A percentile compares a stretch with the other conserved stretches of the same genome.
Evolutionary conservation across 1,140 invertebrate species (phyloP).

Genomic region (Drosophila sechellia): DNA sequence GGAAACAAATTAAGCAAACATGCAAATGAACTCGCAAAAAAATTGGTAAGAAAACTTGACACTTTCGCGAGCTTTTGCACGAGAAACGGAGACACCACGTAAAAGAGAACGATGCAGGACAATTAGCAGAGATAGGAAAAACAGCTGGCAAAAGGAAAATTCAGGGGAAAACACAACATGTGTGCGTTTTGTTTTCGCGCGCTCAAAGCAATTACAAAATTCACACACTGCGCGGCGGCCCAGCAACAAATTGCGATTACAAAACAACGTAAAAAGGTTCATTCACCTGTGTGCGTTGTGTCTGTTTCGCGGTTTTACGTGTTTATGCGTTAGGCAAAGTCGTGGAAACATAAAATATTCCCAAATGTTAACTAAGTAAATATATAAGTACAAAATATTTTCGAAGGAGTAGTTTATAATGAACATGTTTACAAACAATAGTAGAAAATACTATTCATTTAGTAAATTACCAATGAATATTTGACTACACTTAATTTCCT

Average conservation of each 20-base stretch:
- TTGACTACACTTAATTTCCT: too few relatives aligned
- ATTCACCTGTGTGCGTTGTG: constrained; percentile 75
- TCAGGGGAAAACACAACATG: constrained; percentile 15
- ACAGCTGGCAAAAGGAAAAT: constrained; percentile 23
- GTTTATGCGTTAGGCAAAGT: constrained; percentile 33
- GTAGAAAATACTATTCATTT: too few relatives aligned
- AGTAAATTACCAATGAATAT: too few relatives aligned
- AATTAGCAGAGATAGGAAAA: constrained; percentile 26
- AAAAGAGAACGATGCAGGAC: constrained; percentile 22
- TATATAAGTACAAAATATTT: too few relatives aligned
- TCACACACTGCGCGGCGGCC: constrained; percentile 26
- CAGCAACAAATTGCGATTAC: constrained; percentile 69
- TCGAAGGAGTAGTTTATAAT: too few relatives aligned
- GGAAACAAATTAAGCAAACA: constrained; percentile 74
- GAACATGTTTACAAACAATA: too few relatives aligned
- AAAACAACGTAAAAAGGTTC: constrained; percentile 80
- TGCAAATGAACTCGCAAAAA: constrained; percentile 61
- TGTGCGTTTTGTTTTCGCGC: constrained; percentile 28
- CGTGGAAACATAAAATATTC: not conserved
- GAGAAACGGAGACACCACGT: not conserved
- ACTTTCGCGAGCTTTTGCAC: constrained; percentile 29
- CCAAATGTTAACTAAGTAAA: not conserved
- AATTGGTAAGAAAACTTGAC: constrained; percentile 33
- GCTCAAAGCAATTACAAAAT: constrained; percentile 62
- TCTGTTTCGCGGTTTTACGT: constrained; percentile 34